These are phyloP conservation scores for Rachycentron canadum DNA, from an alignment of 2,797 vertebrate genomes.

Conservation along the genomic window DNA sequence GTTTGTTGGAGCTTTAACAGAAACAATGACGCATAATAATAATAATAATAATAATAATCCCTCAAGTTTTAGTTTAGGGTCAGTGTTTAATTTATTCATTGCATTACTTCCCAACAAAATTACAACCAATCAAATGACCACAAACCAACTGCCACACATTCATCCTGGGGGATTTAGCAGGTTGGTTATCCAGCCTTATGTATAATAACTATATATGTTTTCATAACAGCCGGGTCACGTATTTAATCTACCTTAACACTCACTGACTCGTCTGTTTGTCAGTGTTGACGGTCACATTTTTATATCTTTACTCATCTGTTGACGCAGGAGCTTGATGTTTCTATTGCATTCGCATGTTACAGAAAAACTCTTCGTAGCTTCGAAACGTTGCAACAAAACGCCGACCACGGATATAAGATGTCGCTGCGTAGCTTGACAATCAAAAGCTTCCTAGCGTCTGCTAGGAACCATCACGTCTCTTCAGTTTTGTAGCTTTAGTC, in stretches of 20 bases:
- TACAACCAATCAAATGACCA: too few species aligned
- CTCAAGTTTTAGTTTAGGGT: too few species aligned
- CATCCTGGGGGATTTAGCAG: too few species aligned
- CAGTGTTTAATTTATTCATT: too few species aligned
- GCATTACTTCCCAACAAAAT: too few species aligned
- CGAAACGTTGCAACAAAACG: constrained; percentile 7
- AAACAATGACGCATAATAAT: too few species aligned
- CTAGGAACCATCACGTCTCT: not conserved
- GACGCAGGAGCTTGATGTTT: not conserved
- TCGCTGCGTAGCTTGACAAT: constrained; percentile 9
- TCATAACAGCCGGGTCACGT: too few species aligned
- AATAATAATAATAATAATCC: too few species aligned
- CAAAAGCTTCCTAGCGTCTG: not conserved
- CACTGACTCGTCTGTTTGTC: not conserved
- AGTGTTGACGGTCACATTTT: constrained; percentile 1
- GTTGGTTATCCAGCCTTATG: not conserved
- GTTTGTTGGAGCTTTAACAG: too few species aligned
- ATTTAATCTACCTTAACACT: not conserved
- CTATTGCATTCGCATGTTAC: constrained; percentile 10
- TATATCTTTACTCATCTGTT: not conserved
- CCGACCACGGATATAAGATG: not conserved
- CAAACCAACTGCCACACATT: too few species aligned
- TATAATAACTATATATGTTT: rapidly evolving
- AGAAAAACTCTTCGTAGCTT: constrained; percentile 14
- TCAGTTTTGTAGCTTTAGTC: constrained; percentile 28